Percentiles rank a stretch among this genome's conserved stretches.
These are phyloP conservation scores for Stenoptilia bipunctidactyla DNA, from an alignment of 2,888 invertebrate genomes.

Conservation along the genomic window DNA sequence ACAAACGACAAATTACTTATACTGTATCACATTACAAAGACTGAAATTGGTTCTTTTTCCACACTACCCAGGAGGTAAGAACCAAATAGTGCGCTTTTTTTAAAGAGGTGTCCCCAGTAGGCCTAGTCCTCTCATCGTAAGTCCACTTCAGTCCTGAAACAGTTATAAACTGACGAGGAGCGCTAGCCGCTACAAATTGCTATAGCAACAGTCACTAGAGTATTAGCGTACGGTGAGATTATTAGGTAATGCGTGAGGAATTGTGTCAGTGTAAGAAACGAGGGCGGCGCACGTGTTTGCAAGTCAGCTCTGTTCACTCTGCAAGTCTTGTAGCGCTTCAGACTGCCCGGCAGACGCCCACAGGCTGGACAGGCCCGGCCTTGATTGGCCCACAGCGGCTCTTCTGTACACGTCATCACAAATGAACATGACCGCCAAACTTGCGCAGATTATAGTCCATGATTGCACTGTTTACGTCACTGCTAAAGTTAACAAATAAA, in stretches of 20 bases:
- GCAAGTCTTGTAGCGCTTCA: no score
- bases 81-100: constrained; percentile 60
- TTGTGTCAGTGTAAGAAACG: constrained; percentile 64
- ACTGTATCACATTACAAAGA: no score
- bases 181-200: neutral
- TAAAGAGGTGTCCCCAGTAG: constrained; percentile 66
- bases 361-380: constrained; percentile 40
- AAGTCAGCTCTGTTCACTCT: constrained; percentile 16
- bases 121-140: constrained; percentile 50
- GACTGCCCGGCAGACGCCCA: constrained; percentile 30
- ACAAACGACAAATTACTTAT: no score
- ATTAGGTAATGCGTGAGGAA: constrained; percentile 58
- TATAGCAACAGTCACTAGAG: neutral
- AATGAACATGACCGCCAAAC: neutral
- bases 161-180: no score
- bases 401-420: neutral
- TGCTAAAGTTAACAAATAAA: constrained; percentile 1
- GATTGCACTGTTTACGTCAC: neutral
- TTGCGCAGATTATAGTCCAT: neutral
- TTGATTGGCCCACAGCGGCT: constrained; percentile 5
- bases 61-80: constrained; percentile 65
- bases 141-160: neutral
- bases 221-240: constrained; percentile 31
- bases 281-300: constrained; percentile 52
- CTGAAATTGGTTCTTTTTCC: constrained; percentile 54